phyloP scores from a whole-genome alignment of 2,113 vertebrate genomes.

The Macquaria australasica region DNA sequence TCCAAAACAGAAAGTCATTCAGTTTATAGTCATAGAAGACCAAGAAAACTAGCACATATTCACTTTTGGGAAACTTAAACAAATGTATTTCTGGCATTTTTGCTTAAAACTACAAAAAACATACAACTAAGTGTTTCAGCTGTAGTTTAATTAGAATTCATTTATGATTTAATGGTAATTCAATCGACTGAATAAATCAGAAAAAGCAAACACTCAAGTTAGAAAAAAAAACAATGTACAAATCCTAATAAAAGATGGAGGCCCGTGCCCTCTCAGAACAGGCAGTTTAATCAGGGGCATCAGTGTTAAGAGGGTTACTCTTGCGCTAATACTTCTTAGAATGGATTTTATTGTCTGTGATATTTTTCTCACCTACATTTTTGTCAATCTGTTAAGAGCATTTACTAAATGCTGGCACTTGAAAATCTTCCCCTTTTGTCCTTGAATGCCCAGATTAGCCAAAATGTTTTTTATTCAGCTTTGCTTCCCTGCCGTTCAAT shows the following conservation, averaged over 20 bases:
- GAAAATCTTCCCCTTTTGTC: slow-evolving; percentile 14
- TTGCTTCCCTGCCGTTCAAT: background rate
- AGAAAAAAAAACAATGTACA: background rate
- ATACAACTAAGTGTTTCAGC: no score
- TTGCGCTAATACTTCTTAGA: slow-evolving; percentile 31
- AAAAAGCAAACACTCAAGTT: background rate
- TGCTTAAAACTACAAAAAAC: no score
- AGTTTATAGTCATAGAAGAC: no score
- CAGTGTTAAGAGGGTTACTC: slow-evolving; percentile 44
- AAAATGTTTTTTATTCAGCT: background rate
- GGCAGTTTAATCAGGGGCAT: slow-evolving; percentile 21
- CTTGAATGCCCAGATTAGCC: background rate
- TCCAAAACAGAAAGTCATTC: no score
- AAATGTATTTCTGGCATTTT: no score
- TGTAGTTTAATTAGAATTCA: no score
- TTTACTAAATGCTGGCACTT: slow-evolving; percentile 21
- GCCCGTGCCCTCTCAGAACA: background rate
- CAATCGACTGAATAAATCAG: no score
- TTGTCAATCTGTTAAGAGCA: slow-evolving; percentile 22
- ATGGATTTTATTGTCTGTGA: slow-evolving; percentile 36
- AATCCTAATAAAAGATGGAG: background rate
- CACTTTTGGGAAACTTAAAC: no score
- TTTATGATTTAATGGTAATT: no score
- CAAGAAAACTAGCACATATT: no score
- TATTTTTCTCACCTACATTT: slow-evolving; percentile 40